These are phyloP conservation scores for Sebastes cheni DNA, from an alignment of 2,797 vertebrate genomes.

Conservation along the genomic window DNA sequence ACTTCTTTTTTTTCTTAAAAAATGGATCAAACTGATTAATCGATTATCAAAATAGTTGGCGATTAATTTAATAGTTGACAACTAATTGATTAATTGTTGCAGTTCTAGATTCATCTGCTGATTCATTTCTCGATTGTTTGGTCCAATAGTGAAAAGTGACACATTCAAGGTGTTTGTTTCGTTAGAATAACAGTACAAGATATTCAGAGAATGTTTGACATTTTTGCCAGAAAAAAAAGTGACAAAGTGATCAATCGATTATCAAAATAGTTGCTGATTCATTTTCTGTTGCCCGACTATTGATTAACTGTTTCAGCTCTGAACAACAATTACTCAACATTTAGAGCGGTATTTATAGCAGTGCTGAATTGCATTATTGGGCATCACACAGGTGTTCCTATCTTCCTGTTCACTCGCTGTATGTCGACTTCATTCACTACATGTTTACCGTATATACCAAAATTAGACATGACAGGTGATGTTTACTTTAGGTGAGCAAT, in stretches of 20 bases:
- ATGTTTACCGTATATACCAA: conserved; percentile 21
- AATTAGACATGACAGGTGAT: conserved; percentile 38
- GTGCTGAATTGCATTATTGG: neutral
- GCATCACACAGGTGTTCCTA: neutral
- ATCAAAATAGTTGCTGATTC: neutral
- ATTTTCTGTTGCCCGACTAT: neutral
- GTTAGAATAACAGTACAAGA: neutral
- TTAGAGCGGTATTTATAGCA: neutral
- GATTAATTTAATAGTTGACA: neutral
- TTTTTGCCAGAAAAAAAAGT: neutral
- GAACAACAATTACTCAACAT: neutral
- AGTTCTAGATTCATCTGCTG: too few species aligned
- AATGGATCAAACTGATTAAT: neutral
- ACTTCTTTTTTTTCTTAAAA: neutral
- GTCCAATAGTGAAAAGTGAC: too few species aligned
- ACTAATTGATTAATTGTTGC: neutral
- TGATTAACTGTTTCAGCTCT: neutral
- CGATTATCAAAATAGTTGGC: neutral
- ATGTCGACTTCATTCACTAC: neutral
- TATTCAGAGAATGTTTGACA: neutral
- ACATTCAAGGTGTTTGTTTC: too few species aligned
- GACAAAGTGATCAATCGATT: neutral
- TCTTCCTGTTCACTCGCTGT: neutral
- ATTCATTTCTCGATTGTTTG: too few species aligned
- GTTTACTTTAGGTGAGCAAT: conserved; percentile 27